phyloP scores from a whole-genome alignment of 1,140 invertebrate genomes.

The Brachionus manjavacas region DNA sequence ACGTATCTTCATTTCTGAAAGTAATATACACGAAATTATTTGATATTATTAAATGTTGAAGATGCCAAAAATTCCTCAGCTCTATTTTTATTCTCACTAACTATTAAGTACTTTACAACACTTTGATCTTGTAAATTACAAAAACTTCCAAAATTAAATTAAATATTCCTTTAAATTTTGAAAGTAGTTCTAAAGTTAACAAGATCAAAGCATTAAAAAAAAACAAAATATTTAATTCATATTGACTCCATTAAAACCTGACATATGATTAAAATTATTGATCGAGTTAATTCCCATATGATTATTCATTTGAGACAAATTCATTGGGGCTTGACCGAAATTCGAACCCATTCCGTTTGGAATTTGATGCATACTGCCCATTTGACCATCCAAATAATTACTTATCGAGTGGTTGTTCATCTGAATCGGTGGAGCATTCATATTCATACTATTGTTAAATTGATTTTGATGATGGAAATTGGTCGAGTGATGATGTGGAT shows the following conservation, averaged over 20 bases:
- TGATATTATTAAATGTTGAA: not conserved
- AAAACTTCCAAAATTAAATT: not conserved
- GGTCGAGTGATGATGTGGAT: not conserved
- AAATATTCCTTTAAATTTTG: not conserved
- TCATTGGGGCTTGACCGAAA: constrained; percentile 13
- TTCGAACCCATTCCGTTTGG: not conserved
- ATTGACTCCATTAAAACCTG: not conserved
- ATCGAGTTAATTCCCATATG: constrained; percentile 19
- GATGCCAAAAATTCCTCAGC: not conserved
- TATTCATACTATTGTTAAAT: not conserved
- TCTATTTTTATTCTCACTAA: not conserved
- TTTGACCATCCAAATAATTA: not conserved
- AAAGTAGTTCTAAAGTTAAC: not conserved
- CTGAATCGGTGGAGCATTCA: not conserved
- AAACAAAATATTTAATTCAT: not conserved
- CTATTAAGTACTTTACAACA: not conserved
- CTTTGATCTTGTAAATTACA: not conserved
- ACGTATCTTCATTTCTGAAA: not conserved
- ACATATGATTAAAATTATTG: constrained; percentile 26
- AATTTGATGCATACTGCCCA: not conserved
- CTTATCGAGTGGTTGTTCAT: constrained; percentile 14
- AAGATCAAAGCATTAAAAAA: not conserved
- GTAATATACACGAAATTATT: not conserved
- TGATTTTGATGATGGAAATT: constrained; percentile 27
- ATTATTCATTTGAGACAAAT: constrained; percentile 3